Conservation (phyloP, 1,140 invertebrate genomes). For the Diabrotica undecimpunctata region DNA sequence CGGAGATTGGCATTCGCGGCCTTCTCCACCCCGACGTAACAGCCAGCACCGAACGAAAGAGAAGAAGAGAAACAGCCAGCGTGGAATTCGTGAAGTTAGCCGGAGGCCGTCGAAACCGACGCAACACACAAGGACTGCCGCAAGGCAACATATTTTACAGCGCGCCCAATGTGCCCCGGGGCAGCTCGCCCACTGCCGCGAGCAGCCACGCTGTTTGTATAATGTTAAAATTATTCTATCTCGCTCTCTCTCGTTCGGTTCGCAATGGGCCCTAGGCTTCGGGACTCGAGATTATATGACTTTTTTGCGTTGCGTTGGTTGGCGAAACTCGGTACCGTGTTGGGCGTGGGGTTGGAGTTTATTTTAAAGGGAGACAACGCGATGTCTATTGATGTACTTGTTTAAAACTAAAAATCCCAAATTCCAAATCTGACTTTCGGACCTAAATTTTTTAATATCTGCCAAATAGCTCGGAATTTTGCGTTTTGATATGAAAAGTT, state of each 20-base stretch:
- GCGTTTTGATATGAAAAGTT: too few relatives aligned
- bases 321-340: not conserved
- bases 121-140: not conserved
- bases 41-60: not conserved
- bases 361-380: not conserved
- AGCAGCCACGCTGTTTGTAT: not conserved
- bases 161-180: not conserved
- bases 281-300: constrained; percentile 1
- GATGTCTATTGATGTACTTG: too few relatives aligned
- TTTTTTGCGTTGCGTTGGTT: constrained; percentile 2
- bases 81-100: not conserved
- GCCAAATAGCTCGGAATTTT: too few relatives aligned
- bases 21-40: not conserved
- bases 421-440: too few relatives aligned
- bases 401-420: too few relatives aligned
- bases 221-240: constrained; percentile 3
- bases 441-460: too few relatives aligned
- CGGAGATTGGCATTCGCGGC: not conserved
- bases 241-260: not conserved
- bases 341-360: not conserved
- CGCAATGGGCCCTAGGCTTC: not conserved
- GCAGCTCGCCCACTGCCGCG: not conserved
- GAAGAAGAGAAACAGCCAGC: not conserved
- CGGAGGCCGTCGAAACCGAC: not conserved
- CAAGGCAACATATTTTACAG: not conserved